Evolutionary conservation across 2,888 invertebrate genomes (phyloP).

Genomic region (Ophioninae sp.): DNA sequence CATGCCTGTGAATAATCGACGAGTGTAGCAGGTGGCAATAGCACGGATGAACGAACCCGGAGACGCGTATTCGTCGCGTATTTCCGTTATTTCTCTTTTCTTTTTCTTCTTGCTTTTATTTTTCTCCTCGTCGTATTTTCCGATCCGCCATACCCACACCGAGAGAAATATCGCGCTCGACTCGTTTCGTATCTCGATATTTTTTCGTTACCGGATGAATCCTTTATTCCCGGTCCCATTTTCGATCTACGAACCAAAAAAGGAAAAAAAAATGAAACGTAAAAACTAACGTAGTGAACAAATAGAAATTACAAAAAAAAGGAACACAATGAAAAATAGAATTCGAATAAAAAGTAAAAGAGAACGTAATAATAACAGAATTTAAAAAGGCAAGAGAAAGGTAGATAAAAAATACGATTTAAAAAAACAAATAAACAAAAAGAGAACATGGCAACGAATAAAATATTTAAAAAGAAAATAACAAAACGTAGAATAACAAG

Average conservation of each 20-base stretch:
- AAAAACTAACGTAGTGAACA: too few relatives aligned
- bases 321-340: too few relatives aligned
- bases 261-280: background rate
- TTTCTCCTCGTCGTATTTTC: background rate
- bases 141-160: background rate
- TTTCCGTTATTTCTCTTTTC: background rate
- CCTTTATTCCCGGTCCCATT: slow-evolving; percentile 29
- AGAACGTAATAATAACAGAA: too few relatives aligned
- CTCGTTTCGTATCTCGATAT: slow-evolving; percentile 19
- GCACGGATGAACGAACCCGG: slow-evolving; percentile 9
- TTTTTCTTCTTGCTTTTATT: background rate
- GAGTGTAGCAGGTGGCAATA: slow-evolving; percentile 22
- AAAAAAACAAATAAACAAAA: too few relatives aligned
- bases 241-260: background rate
- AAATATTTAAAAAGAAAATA: too few relatives aligned
- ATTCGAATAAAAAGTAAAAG: too few relatives aligned
- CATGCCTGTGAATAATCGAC: slow-evolving; percentile 15
- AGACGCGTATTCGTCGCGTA: background rate
- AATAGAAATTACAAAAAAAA: background rate
- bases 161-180: background rate
- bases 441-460: too few relatives aligned
- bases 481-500: too few relatives aligned
- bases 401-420: too few relatives aligned
- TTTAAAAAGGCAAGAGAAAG: too few relatives aligned
- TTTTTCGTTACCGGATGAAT: slow-evolving; percentile 30